Evolutionary conservation across 2,797 vertebrate genomes (phyloP), one percentile per base, ranked within the genome.

Genomic region (Acanthurus leucopareius): DNA sequence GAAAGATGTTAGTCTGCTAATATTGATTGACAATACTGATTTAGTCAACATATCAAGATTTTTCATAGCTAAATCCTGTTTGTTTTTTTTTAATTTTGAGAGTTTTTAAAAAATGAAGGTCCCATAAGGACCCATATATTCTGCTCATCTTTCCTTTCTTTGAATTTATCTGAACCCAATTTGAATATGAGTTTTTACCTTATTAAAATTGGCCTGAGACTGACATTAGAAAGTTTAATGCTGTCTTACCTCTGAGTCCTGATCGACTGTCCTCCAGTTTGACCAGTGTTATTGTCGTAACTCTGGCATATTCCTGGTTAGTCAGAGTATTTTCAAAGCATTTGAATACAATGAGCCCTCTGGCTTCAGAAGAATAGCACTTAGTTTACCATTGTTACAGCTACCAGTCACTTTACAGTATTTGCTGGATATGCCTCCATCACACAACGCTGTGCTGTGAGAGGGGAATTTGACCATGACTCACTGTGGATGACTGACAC

Each of bases 271-370:
- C 76, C 57, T 4, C 57, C 74, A 79, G 78, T 79, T 83, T 81
- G 58, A 72, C 64, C 60, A 22, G 49, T 73, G 62, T 10, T 38
- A 45, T 58, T 28, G 71, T 67, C 56, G 54, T 59, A 70, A 44
- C 73, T 79, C 69, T 82, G 67, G 84, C 28, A 84, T 82, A 79
- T 83, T 86, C 88, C 79, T 88, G 83, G 77, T 88, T 73, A 78
- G 79, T 85, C 90, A 68, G 79, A 83, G 71, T 72, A 70, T 86
- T 86, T 88, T 90, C 74, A 89, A 82, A 92, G 80, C 82, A 79
- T 82, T 56, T 88, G 62, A 86, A 88, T 38, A 90, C 89, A 93
- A 89, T 80, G 82, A 88, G 51, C 82, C 45, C 52, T 35, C 49
- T 84, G 76, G 81, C 71, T 65, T 79, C 53, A 67, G 53, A 84